A percentile compares a stretch with the other conserved stretches of the same genome.
These are phyloP conservation scores for Oncorhynchus gorbuscha DNA, from an alignment of 2,113 vertebrate genomes.

Conservation along the genomic window DNA sequence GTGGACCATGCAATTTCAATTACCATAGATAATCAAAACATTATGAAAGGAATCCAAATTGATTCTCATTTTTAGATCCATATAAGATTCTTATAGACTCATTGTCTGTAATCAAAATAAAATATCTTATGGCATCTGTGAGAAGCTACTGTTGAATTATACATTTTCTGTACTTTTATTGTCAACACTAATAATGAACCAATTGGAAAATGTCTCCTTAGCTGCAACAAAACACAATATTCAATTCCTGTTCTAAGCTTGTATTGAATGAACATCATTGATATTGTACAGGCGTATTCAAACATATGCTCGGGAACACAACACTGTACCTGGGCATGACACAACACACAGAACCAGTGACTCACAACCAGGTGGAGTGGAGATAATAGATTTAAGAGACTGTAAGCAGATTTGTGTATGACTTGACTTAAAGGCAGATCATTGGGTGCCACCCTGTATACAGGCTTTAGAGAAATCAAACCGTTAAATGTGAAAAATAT, in stretches of 20 bases:
- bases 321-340: slow-evolving; percentile 6
- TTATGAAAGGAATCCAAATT: slow-evolving; percentile 51
- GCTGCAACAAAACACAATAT: not conserved
- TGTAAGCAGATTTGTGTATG: slow-evolving; percentile 75
- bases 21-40: slow-evolving; percentile 6
- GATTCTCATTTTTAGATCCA: slow-evolving; percentile 47
- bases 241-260: not conserved
- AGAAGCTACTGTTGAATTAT: not conserved
- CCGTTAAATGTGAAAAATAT: slow-evolving; percentile 74
- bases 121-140: not conserved
- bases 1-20: slow-evolving; percentile 73
- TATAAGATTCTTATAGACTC: not conserved
- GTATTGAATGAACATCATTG: not conserved
- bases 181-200: not conserved
- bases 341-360: slow-evolving; percentile 35
- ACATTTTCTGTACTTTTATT: not conserved
- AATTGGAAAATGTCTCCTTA: not conserved
- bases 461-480: slow-evolving; percentile 79
- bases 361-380: slow-evolving; percentile 65
- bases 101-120: not conserved
- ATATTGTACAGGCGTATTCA: not conserved
- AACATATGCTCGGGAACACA: not conserved
- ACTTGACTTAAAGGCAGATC: slow-evolving; percentile 53
- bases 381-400: slow-evolving; percentile 77
- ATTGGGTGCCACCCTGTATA: slow-evolving; percentile 72